Base-by-base conservation (phyloP, 2,888 invertebrate genomes). In the Brassicogethes aeneus region DNA sequence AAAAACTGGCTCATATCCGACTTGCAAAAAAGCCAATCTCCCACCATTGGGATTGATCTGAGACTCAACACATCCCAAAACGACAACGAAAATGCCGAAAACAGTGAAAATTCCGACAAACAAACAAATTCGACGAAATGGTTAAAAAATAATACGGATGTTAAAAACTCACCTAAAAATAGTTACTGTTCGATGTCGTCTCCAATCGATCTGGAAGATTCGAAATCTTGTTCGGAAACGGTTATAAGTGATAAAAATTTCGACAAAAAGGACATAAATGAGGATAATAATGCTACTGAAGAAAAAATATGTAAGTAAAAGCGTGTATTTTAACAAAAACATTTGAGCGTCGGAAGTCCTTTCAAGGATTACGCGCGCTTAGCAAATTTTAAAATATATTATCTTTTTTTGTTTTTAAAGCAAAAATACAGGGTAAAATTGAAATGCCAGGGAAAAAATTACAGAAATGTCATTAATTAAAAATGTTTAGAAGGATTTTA, bases 1-100 rank as follows among this genome's bases (percentile, higher is more conserved):
- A 67, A 66, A 55, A 68, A 68, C 50, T 68, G 68, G 68, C 57
- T 68, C 23, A 66, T 65, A 40, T 62, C 65, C 30, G 65, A 66
- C 46, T 57, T 61, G 16, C 60, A 57, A 53, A 57, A 55, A 49
- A 41, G 51, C 3, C 46, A 48, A 36, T 39, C 47, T 3, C 42
- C 43, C 5, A 48, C 55, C 17, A 59, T 60, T 36, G 64, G 65
- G 15, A 62, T 65, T 39, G 65, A 65, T 45, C 55, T 65, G 43
- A 54, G 63, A 23, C 49, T 63, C 16, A 60, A 60, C 40, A 46
- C 12, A 32, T 7, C 5, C 17, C 37, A 5, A 35, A 38, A 43
- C 16, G 14, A 8, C 8, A 10, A 7, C 14, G 14, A 32, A 32
- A 32, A 32, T 32, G 13, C 5, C 12, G 14, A 32, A 12, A 32